Base-by-base conservation (phyloP, 2,797 vertebrate species). In the Sternotherus odoratus region DNA sequence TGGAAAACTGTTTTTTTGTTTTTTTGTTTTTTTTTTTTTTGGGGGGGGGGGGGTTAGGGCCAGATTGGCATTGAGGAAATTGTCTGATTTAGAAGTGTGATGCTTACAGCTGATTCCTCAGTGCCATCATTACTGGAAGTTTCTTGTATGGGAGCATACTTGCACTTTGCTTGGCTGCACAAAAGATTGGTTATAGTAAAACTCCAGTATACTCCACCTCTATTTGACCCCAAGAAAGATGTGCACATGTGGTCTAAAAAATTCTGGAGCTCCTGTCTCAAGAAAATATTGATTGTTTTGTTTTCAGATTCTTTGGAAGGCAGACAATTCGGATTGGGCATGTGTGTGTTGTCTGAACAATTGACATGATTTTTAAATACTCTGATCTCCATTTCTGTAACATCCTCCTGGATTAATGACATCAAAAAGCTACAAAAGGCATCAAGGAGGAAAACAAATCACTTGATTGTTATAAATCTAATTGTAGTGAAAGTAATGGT, bases 61-160 rank as follows among this genome's bases (percentile, higher is more conserved):
- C 60, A 66, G 60, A 66, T 19, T n/a, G 17, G 17, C 33, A 36
- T 66, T 66, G 33, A 66, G 60, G 33, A 66, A 66, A 66, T 66
- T 66, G 60, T 74, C 63, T 87, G 72, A 86, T 84, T 89, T 77
- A 80, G 39, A 54, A 57, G 4, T 9, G 43, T 88, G 39, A 33
- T 94, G 36, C 26, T 66, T 46, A 89, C 10, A 5, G 4, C 91
- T 87, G 13, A 26, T 88, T 90, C 90, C 72, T 84, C 36, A 1
- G 23, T 75, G n/a, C 53, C 54, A 39, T 87, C 48, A 77, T 85
- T 90, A 77, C 48, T 89, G 74, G 66, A 87, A 94, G 89, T 89
- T 28, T 51, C 17, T 91, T 83, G 4, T 39, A 77, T 87, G 57
- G 81, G 79, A 86, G 36, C 12, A 46, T 2, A 60, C 77, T 13